Evolutionary conservation across 2,888 invertebrate species (phyloP).

Genomic region (Horisme vitalbata): DNA sequence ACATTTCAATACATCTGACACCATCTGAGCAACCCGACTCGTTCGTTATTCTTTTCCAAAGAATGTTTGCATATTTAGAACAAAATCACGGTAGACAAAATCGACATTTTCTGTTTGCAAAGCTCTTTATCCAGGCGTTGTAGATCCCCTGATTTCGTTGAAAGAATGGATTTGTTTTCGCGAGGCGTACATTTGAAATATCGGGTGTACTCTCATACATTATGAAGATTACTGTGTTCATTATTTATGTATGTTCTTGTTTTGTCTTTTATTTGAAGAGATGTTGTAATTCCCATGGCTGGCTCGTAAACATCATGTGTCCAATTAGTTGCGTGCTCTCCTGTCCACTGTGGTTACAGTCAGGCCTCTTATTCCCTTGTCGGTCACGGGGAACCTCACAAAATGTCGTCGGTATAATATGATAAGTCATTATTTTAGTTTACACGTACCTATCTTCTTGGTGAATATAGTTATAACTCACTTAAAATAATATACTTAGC

Average conservation of each 20-base stretch:
- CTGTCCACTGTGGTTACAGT: neutral
- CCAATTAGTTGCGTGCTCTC: too few relatives aligned
- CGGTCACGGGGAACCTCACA: neutral
- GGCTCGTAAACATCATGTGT: too few relatives aligned
- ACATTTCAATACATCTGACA: conserved; percentile 19
- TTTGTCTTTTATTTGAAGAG: conserved; percentile 3
- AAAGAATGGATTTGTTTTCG: conserved; percentile 22
- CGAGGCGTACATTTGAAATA: conserved; percentile 9
- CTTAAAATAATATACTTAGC: too few relatives aligned
- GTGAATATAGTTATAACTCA: too few relatives aligned
- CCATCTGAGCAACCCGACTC: conserved; percentile 13
- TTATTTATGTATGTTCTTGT: conserved; percentile 13
- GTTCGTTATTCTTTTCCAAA: conserved; percentile 20
- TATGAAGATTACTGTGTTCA: conserved; percentile 9
- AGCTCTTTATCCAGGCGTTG: conserved; percentile 29
- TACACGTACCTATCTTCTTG: too few relatives aligned
- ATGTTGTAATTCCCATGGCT: conserved; percentile 11
- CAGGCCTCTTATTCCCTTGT: neutral
- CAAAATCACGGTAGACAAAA: conserved; percentile 23
- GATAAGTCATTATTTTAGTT: too few relatives aligned
- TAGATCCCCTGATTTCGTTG: conserved; percentile 25
- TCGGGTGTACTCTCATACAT: conserved; percentile 14
- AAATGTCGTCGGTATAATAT: neutral
- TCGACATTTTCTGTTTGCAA: conserved; percentile 30
- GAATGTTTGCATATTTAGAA: conserved; percentile 28